Base-by-base conservation (phyloP, 2,888 invertebrate species). In the Protodeltote pygarga region DNA sequence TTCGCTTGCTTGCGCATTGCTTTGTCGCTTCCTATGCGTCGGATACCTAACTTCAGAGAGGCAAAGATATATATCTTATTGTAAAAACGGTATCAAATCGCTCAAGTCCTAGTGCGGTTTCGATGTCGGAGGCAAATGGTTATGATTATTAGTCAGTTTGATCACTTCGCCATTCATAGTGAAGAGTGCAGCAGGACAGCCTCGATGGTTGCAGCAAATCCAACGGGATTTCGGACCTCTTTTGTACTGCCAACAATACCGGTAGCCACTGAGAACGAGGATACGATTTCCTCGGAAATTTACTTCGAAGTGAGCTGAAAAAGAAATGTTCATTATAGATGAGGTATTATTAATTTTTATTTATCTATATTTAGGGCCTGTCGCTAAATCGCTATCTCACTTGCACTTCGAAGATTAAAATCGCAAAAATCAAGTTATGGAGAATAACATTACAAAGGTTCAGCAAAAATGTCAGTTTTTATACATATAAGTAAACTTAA, bases 121-220 rank as follows among this genome's bases (percentile, higher is more conserved):
- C 16, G 3, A 8, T 1, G 38, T 10, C 8, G 52, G 52, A 2
- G 41, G 39, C n/a, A n/a, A n/a, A 10, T 63, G 63, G 11, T 20
- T 60, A 10, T 63, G 63, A 0, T 27, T 5, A 24, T 49, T 53
- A 4, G 42, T 41, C 5, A 58, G 35, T 9, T 45, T 39, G 14
- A 57, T 19, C 1, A 63, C 14, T 16, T 55, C 17, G 19, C 40
- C 33, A 5, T 49, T 38, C 3, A 37, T 5, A 3, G 63, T 60
- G 17, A 57, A 60, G 16, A 60, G 41, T 5, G 51, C 42, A 3
- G 53, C 44, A 21, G 51, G 8, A 6, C 34, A 17, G 3, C 38
- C 39, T 5, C 35, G 39, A 27, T 44, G 48, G 1, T 39, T 38
- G 10, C 44, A 48, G 28, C 52, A 53, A 9, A 48, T 39, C 52